Percentiles rank a stretch among this genome's conserved stretches.
Conservation (phyloP, 2,113 vertebrate genomes). For the Pelecanoides urinatrix region DNA sequence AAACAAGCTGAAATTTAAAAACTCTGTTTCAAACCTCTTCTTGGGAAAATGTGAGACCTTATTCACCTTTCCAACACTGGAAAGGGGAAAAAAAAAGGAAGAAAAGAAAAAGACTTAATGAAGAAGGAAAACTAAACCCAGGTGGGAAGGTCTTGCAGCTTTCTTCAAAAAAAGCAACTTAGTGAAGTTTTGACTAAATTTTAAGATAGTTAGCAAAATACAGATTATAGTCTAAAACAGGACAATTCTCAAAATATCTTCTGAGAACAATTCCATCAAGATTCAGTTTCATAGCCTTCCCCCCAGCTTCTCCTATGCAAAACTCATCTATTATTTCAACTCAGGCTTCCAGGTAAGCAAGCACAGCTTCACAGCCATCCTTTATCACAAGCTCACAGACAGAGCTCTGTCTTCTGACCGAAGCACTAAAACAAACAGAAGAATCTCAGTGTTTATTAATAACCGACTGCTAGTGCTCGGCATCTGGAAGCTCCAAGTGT, state of each 20-base stretch:
- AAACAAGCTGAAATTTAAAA: not conserved
- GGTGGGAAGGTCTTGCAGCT: not conserved
- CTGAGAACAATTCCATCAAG: not conserved
- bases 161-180: not conserved
- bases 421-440: not conserved
- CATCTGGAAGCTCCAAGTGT: not conserved
- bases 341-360: not conserved
- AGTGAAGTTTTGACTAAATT: not conserved
- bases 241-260: not conserved
- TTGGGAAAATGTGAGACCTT: not conserved
- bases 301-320: not conserved
- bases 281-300: not conserved
- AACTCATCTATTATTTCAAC: not conserved
- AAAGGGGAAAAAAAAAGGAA: not conserved
- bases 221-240: not conserved
- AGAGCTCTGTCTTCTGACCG: not conserved
- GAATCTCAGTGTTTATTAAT: not conserved
- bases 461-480: accelerated
- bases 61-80: not conserved
- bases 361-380: not conserved
- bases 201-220: not conserved
- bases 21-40: not conserved
- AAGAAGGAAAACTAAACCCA: not conserved
- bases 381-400: not conserved
- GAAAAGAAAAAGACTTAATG: accelerated